Percentiles rank a stretch among this genome's conserved stretches.
phyloP scores from a whole-genome alignment of 2,113 vertebrate genomes.

The Zosterops pallidus region DNA sequence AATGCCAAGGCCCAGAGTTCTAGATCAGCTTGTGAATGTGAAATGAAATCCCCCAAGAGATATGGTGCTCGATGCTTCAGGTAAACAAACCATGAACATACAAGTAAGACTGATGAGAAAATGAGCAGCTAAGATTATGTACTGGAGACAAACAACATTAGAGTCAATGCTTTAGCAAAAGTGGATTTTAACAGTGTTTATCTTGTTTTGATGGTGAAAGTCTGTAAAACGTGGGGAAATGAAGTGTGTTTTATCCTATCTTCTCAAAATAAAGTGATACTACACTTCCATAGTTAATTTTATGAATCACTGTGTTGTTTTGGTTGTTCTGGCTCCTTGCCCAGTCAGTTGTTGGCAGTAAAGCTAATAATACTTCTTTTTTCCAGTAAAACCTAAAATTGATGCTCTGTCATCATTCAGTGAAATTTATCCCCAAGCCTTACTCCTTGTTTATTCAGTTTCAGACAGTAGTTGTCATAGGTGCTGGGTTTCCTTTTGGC shows the following conservation, averaged over 20 bases:
- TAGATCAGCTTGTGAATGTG: background rate
- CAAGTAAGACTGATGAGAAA: background rate
- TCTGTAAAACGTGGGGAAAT: background rate
- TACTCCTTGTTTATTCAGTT: background rate
- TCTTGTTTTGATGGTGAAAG: background rate
- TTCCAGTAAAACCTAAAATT: background rate
- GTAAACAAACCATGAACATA: fast-evolving
- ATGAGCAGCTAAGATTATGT: background rate
- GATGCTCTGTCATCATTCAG: background rate
- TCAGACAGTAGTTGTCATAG: background rate
- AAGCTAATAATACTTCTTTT: background rate
- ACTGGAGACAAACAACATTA: background rate
- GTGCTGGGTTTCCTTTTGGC: background rate
- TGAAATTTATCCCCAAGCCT: background rate
- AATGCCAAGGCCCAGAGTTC: background rate
- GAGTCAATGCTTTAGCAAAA: background rate
- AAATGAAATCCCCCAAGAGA: background rate
- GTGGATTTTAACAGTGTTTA: background rate
- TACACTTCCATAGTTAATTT: background rate
- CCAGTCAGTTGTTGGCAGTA: background rate
- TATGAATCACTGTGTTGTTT: background rate
- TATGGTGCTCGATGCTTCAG: background rate
- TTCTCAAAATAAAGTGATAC: background rate
- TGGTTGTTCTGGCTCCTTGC: background rate
- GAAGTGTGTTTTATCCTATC: background rate